Evolutionary conservation across 1,140 invertebrate species (phyloP), one percentile per base, ranked within the genome.

Genomic region (Hypothenemus hampei): DNA sequence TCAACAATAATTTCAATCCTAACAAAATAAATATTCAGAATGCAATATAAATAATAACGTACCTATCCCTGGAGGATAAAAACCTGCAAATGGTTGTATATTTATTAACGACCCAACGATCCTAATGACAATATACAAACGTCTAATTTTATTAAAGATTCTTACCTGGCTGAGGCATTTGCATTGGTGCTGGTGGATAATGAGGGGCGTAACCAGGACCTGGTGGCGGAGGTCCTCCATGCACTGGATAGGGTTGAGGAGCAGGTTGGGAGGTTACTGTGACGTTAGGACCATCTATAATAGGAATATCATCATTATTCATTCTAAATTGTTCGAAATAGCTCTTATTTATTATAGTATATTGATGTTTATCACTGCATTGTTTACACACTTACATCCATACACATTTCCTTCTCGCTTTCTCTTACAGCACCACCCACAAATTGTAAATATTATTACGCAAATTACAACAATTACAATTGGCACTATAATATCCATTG

Each of bases 371-470:
- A 37, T 37, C 36, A 37, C 6, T 8, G 15, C 36, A 7, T 16
- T 8, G 6, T 16, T n/a, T 29, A 26, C 39, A 52, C 35, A 37
- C 35, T 16, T 15, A 16, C 16, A 15, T 29, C 59, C 57, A 47
- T 64, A 64, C 18, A 64, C 59, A 31, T 57, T 64, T 7, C 62
- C 59, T 26, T 64, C 57, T 29, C 57, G 59, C 50, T 61, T 64
- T 46, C 56, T 58, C 40, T 56, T 64, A 41, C 62, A 64, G 31
- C 62, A 64, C 60, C 60, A 64, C 22, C 62, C 62, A 51, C 62
- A 64, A 15, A 64, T 35, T 3, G 59, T 54, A 45, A 61, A 58
- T 43, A 64, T 43, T 22, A 64, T 52, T 18, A 64, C 47, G 39
- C 56, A 48, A 37, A 61, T 54, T 29, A 57, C 21, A 41, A 56